Evolutionary conservation across 2,888 invertebrate genomes (phyloP), one percentile per base, ranked within the genome.

Genomic region (Xestia sexstrigata): DNA sequence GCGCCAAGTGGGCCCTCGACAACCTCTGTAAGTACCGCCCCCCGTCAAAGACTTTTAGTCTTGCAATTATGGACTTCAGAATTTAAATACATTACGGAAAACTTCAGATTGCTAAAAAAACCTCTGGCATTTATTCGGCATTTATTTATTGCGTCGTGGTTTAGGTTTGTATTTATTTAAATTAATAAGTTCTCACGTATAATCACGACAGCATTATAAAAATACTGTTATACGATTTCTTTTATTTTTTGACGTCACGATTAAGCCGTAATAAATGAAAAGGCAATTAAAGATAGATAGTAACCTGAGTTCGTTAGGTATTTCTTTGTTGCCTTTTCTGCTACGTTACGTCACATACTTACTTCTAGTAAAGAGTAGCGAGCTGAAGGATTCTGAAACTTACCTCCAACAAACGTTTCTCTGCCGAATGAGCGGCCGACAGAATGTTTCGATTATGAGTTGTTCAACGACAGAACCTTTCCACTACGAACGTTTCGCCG

Each of bases 1-100:
- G 99, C 94, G 98, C 99, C 45, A 98, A 98, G 87, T 99, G 99
- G 99, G 98, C 98, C 87, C 97, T 99, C 79, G 99, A 99, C 95
- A 99, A 99, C 94, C 96, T 99, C 87, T 99, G 96, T 96, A 85
- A 95, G 95, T 93, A 47, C 52, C 23, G 30, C 13, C 6, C 26
- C 5, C 15, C 45, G 15, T 15, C 30, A 58, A 15, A 6, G 3
- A 42, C 1, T 26, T 23, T 65, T 17, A 49, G 13, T n/a, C 39
- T 35, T 35, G 15, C n/a, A 13, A 26, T 20, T 17, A n/a, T 75
- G 2, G 13, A 3, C 0, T 30, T 6, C 49, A 26, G 15, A 15
- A 20, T 20, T 26, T 20, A 35, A n/a, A 69, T n/a, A 45, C 15
- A 35, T 39, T 15, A 45, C 20, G n/a, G 69, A 17, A 67, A 71